phyloP scores from a whole-genome alignment of 1,140 invertebrate species.

The Pachypsylla venusta region DNA sequence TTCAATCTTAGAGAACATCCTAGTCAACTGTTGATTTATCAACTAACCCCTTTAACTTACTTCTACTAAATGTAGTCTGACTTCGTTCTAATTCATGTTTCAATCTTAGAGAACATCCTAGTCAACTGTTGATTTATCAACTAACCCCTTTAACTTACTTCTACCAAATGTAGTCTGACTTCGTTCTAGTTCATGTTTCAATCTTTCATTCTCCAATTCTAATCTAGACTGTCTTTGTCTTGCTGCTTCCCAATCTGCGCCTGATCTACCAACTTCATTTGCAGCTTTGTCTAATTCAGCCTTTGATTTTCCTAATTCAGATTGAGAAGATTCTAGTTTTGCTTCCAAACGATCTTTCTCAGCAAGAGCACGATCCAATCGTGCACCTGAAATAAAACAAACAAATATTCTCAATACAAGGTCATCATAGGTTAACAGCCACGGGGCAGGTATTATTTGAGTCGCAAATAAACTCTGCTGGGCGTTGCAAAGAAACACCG shows the following conservation, averaged over 20 bases:
- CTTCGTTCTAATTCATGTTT: constrained; percentile 70
- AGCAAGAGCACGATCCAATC: constrained; percentile 65
- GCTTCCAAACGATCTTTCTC: constrained; percentile 83
- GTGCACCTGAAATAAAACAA: constrained; percentile 39
- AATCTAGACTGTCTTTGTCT: constrained; percentile 69
- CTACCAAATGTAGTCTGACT: constrained; percentile 65
- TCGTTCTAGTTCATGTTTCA: constrained; percentile 69
- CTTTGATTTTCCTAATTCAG: constrained; percentile 82
- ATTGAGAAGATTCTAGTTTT: constrained; percentile 80
- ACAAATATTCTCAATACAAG: too few relatives aligned
- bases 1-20: too few relatives aligned
- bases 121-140: too few relatives aligned
- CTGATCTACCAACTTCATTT: constrained; percentile 70
- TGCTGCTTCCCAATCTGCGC: constrained; percentile 76
- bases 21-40: too few relatives aligned
- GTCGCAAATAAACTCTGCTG: too few relatives aligned
- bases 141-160: too few relatives aligned
- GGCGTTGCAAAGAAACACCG: too few relatives aligned
- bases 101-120: too few relatives aligned
- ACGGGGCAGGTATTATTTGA: too few relatives aligned
- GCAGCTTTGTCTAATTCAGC: constrained; percentile 82
- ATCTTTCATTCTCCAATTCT: constrained; percentile 76
- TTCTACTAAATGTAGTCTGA: constrained; percentile 61
- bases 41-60: too few relatives aligned
- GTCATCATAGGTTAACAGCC: too few relatives aligned